phyloP scores from a whole-genome alignment of 2,113 vertebrate genomes.

The Platichthys flesus region DNA sequence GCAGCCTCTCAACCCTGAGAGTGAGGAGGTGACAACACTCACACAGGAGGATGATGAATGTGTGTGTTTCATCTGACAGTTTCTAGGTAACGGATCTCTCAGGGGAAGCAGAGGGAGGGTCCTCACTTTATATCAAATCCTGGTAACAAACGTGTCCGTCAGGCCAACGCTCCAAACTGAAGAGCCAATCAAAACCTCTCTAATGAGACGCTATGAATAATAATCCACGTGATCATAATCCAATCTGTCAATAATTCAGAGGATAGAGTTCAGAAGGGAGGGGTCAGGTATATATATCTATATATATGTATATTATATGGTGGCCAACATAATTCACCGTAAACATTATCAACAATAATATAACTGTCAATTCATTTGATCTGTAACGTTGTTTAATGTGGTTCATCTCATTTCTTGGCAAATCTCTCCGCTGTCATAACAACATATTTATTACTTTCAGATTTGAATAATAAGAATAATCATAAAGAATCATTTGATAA shows the following conservation, averaged over 20 bases:
- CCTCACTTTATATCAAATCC: constrained; percentile 34
- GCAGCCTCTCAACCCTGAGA: too few species aligned
- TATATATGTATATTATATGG: too few species aligned
- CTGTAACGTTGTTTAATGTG: too few species aligned
- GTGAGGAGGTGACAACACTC: neutral
- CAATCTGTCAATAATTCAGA: constrained; percentile 1
- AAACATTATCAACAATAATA: too few species aligned
- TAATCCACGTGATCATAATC: neutral
- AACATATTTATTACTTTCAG: neutral
- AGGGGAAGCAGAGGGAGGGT: constrained; percentile 38
- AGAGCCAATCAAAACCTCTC: constrained; percentile 41
- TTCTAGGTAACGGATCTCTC: constrained; percentile 59
- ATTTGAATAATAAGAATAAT: neutral
- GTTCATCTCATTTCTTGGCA: too few species aligned
- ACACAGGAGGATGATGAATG: neutral
- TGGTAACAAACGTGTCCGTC: constrained; percentile 60
- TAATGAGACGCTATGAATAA: neutral
- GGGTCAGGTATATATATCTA: too few species aligned
- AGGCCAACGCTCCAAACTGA: constrained; percentile 4
- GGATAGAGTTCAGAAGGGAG: too few species aligned
- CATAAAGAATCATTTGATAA: constrained; percentile 3
- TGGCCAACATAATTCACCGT: too few species aligned
- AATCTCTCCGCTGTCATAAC: too few species aligned
- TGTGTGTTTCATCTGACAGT: constrained; percentile 47
- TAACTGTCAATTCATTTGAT: too few species aligned